Evolutionary conservation across 1,140 invertebrate species (phyloP).

Genomic region (Doryteuthis pealeii): DNA sequence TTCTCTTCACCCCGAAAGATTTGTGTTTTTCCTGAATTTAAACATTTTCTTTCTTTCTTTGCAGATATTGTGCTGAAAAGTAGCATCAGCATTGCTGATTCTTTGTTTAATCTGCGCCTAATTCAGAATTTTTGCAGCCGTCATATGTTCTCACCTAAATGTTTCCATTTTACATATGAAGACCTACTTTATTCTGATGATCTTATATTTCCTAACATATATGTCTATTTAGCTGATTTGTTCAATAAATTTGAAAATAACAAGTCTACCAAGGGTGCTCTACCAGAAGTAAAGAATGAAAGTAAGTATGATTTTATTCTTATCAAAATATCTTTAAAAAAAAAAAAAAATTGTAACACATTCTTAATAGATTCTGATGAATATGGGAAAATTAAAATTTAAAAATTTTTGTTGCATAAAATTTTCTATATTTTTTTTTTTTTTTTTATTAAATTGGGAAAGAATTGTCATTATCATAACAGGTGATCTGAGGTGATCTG

Average conservation of each 20-base stretch:
- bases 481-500: no score
- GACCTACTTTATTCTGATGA: constrained; percentile 94
- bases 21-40: no score
- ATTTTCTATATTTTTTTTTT: no score
- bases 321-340: no score
- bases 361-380: no score
- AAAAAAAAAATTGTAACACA: no score
- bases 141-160: constrained; percentile 76
- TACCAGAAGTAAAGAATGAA: constrained; percentile 10
- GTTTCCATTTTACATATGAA: constrained; percentile 94
- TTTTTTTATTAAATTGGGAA: no score
- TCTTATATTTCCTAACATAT: constrained; percentile 73
- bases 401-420: no score
- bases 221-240: constrained; percentile 92
- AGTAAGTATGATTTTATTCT: constrained; percentile 6
- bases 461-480: no score
- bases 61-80: constrained; percentile 64
- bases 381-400: no score
- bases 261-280: constrained; percentile 18
- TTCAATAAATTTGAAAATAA: constrained; percentile 86
- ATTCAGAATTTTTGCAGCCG: constrained; percentile 83
- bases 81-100: constrained; percentile 74
- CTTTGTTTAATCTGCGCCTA: constrained; percentile 89
- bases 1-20: no score
- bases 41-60: constrained; percentile 29